Percentiles rank a stretch among this genome's conserved stretches.
These are phyloP conservation scores for Dryobota labecula DNA, from an alignment of 2,888 invertebrate genomes.

Conservation along the genomic window DNA sequence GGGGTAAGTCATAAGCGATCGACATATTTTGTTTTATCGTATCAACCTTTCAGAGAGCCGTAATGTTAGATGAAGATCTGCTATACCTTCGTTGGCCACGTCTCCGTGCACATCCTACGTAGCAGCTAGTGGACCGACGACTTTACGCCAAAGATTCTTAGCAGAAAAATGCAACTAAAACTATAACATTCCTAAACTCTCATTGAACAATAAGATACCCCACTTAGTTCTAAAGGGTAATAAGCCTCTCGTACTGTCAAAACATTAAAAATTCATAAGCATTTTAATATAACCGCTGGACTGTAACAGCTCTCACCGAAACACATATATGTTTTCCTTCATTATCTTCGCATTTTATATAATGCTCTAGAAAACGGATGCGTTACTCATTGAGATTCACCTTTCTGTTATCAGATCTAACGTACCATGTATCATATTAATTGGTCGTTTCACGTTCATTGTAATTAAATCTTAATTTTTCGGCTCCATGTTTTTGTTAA, in stretches of 20 bases:
- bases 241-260: slow-evolving; percentile 54
- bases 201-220: slow-evolving; percentile 16
- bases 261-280: slow-evolving; percentile 56
- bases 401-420: slow-evolving; percentile 73
- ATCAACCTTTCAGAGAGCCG: background rate
- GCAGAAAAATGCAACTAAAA: background rate
- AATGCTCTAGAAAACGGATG: slow-evolving; percentile 69
- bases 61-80: background rate
- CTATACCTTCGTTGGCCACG: background rate
- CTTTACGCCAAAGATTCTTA: slow-evolving; percentile 1
- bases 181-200: background rate
- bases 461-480: slow-evolving; percentile 75
- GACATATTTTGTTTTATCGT: slow-evolving; percentile 32
- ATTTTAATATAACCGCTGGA: slow-evolving; percentile 59
- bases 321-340: slow-evolving; percentile 69
- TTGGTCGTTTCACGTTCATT: slow-evolving; percentile 77
- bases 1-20: slow-evolving; percentile 64
- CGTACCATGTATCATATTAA: slow-evolving; percentile 76
- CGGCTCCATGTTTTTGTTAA: slow-evolving; percentile 67
- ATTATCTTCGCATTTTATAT: slow-evolving; percentile 68
- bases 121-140: background rate
- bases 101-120: background rate
- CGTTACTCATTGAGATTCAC: slow-evolving; percentile 74
- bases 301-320: slow-evolving; percentile 65
- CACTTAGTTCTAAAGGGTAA: slow-evolving; percentile 43